Percentiles rank a stretch among this genome's conserved stretches.
phyloP scores from a whole-genome alignment of 2,888 invertebrate genomes.

The Tetropium fuscum region DNA sequence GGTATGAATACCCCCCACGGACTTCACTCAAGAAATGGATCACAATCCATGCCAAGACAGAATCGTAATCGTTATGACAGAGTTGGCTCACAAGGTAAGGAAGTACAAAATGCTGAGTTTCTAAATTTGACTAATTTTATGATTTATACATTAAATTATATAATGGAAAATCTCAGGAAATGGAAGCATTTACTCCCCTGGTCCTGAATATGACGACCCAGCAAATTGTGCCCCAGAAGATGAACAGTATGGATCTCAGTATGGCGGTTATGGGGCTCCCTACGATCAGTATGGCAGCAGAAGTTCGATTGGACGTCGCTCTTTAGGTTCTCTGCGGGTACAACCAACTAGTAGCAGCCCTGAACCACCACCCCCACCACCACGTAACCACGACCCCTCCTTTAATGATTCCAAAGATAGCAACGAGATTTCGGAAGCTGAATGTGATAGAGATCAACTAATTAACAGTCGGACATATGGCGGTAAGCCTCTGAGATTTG shows the following conservation, averaged over 20 bases:
- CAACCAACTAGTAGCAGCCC: conserved; percentile 72
- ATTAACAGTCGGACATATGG: conserved; percentile 86
- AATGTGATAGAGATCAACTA: conserved; percentile 87
- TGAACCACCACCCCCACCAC: conserved; percentile 79
- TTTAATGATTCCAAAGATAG: conserved; percentile 96
- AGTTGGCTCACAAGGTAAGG: too few species aligned
- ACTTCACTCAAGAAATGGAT: conserved; percentile 86
- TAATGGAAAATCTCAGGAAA: conserved; percentile 79
- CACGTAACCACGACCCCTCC: conserved; percentile 84
- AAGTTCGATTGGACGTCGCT: conserved; percentile 77
- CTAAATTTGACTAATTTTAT: too few species aligned
- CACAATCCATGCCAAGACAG: conserved; percentile 87
- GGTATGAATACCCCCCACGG: conserved; percentile 76
- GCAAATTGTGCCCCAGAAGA: conserved; percentile 93
- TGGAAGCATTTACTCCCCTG: conserved; percentile 84
- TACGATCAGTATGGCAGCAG: conserved; percentile 92
- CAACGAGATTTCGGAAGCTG: conserved; percentile 94
- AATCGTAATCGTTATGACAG: too few species aligned
- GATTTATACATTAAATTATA: too few species aligned
- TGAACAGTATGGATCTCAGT: conserved; percentile 91
- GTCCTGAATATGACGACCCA: conserved; percentile 93
- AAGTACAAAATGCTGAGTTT: too few species aligned
- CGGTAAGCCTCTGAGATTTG: conserved; percentile 70
- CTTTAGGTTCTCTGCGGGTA: conserved; percentile 69
- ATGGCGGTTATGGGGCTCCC: conserved; percentile 82